These are phyloP conservation scores for Casuarius casuarius DNA, from an alignment of 2,113 vertebrate species.

Conservation along the genomic window DNA sequence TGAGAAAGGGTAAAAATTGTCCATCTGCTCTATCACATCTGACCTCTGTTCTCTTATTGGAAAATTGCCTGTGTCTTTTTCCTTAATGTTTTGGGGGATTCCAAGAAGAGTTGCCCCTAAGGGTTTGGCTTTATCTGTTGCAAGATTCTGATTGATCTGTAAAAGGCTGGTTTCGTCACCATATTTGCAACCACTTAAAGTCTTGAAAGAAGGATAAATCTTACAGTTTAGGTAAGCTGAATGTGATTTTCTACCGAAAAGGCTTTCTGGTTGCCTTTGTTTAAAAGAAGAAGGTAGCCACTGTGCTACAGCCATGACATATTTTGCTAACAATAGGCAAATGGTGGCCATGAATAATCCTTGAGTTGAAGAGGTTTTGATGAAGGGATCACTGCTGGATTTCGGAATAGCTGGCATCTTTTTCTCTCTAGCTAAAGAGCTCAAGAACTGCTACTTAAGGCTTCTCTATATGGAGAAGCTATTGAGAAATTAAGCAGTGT, in stretches of 20 bases:
- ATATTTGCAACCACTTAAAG: not conserved
- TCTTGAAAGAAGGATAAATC: not conserved
- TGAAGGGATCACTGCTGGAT: not conserved
- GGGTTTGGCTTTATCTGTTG: not conserved
- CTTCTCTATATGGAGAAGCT: not conserved
- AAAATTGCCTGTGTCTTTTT: not conserved
- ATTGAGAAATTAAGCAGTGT: not conserved
- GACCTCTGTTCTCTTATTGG: not conserved
- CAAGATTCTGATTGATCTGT: not conserved
- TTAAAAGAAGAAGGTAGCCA: not conserved
- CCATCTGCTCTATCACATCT: not conserved
- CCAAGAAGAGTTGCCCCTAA: not conserved
- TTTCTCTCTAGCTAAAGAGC: not conserved
- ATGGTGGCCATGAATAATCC: not conserved
- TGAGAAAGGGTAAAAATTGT: not conserved
- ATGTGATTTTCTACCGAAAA: not conserved
- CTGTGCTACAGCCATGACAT: rapidly evolving
- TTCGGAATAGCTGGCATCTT: not conserved
- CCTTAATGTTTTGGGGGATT: not conserved
- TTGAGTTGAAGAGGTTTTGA: not conserved
- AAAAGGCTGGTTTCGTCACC: not conserved
- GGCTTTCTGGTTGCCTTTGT: not conserved
- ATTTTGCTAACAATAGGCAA: not conserved
- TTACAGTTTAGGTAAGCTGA: not conserved
- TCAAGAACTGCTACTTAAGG: not conserved